Conservation (phyloP, 2,113 vertebrate genomes). For the Oryzias celebensis region DNA sequence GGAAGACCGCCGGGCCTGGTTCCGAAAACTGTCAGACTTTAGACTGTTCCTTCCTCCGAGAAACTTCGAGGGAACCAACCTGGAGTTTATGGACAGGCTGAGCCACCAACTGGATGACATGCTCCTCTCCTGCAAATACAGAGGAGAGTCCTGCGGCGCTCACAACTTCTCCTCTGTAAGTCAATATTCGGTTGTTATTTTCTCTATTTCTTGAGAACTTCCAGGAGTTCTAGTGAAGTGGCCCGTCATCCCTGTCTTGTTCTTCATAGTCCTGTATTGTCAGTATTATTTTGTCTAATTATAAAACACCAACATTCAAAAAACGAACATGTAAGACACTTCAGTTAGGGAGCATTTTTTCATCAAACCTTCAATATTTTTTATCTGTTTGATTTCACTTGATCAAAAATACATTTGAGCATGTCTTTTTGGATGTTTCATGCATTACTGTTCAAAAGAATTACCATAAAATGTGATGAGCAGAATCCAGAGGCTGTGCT, state of each 20-base stretch:
- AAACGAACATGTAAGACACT: too few relatives aligned
- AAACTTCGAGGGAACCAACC: conserved; percentile 94
- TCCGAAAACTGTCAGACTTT: conserved; percentile 94
- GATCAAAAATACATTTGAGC: too few relatives aligned
- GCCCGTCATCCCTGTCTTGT: not conserved
- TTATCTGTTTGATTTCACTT: too few relatives aligned
- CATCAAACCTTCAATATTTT: too few relatives aligned
- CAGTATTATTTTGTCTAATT: too few relatives aligned
- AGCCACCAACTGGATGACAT: conserved; percentile 97
- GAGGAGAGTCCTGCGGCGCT: conserved; percentile 90
- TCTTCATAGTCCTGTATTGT: too few relatives aligned
- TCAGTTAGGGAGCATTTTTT: too few relatives aligned
- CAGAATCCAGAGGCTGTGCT: too few relatives aligned
- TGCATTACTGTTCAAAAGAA: too few relatives aligned
- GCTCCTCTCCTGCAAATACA: conserved; percentile 97
- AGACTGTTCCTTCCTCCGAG: conserved; percentile 93
- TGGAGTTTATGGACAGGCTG: conserved; percentile 94
- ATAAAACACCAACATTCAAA: too few relatives aligned
- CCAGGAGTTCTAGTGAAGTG: not conserved
- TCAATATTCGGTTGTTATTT: conserved; percentile 41
- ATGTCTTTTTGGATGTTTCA: too few relatives aligned
- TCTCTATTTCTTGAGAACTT: not conserved
- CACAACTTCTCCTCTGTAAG: conserved; percentile 99
- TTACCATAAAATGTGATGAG: too few relatives aligned
- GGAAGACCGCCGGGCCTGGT: conserved; percentile 90